Conservation (phyloP, 2,888 invertebrate species). For the Ennomos erosarius region DNA sequence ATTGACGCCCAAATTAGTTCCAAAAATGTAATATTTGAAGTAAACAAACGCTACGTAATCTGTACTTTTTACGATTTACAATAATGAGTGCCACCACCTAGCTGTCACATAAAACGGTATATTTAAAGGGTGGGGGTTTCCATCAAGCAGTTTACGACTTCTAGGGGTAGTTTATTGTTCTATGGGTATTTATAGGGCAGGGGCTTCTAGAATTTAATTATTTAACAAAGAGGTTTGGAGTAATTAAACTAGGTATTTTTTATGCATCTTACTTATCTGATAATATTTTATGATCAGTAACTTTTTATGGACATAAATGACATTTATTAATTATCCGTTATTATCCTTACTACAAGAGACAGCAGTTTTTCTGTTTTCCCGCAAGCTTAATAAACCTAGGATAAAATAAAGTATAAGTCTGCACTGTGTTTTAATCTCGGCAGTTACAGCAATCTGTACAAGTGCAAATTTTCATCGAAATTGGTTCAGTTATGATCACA, state of each 20-base stretch:
- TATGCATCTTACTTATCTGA: background rate
- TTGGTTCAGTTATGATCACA: too few relatives aligned
- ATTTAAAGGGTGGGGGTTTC: constrained; percentile 37
- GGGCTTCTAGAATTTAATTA: constrained; percentile 54
- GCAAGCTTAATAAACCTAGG: too few relatives aligned
- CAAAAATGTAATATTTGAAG: background rate
- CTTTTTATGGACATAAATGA: too few relatives aligned
- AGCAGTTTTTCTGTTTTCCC: too few relatives aligned
- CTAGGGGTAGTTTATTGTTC: constrained; percentile 55
- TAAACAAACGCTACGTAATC: constrained; percentile 10
- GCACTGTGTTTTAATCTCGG: too few relatives aligned
- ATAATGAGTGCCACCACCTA: constrained; percentile 21
- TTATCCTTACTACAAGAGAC: too few relatives aligned
- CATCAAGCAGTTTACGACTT: constrained; percentile 64
- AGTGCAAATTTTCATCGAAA: too few relatives aligned
- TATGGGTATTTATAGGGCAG: constrained; percentile 45
- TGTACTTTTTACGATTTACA: constrained; percentile 25
- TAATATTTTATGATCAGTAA: constrained; percentile 9
- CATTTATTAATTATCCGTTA: too few relatives aligned
- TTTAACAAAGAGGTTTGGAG: constrained; percentile 23
- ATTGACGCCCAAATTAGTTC: too few relatives aligned
- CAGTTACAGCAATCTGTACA: too few relatives aligned
- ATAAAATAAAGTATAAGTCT: too few relatives aligned
- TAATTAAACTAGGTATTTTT: constrained; percentile 32
- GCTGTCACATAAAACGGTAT: constrained; percentile 27